Evolutionary conservation across 2,113 vertebrate species (phyloP).

Genomic region (Bubo bubo): DNA sequence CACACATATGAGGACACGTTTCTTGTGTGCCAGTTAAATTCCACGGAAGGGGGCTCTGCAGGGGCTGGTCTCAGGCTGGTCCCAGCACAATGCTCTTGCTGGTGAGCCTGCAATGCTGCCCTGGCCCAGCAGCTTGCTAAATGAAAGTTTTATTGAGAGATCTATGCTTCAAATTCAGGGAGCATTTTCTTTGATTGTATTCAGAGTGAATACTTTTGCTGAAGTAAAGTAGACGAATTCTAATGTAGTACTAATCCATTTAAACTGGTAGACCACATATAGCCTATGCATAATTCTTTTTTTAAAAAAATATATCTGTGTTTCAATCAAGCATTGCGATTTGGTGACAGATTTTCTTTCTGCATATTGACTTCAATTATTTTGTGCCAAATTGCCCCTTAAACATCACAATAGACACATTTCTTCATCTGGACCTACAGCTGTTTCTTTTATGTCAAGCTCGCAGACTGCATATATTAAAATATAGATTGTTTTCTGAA

Average conservation of each 20-base stretch:
- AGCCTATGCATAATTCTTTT: neutral
- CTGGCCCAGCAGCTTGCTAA: neutral
- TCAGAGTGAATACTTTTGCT: neutral
- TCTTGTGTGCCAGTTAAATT: neutral
- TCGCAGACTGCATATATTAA: neutral
- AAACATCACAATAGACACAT: neutral
- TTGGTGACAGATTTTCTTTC: constrained; percentile 38
- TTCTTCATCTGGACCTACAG: constrained; percentile 30
- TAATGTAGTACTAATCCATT: neutral
- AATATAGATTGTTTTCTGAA: neutral
- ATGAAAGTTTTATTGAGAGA: neutral
- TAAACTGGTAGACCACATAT: neutral
- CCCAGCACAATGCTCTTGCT: neutral
- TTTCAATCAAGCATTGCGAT: neutral
- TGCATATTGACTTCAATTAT: constrained; percentile 33
- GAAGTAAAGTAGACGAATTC: neutral
- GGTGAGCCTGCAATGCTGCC: neutral
- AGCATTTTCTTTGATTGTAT: neutral
- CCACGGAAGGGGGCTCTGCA: accelerated
- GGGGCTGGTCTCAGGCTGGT: neutral
- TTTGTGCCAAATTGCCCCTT: neutral
- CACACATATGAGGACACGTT: accelerated
- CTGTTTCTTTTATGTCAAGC: neutral
- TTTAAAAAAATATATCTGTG: neutral
- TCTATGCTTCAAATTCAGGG: neutral